phyloP scores from a whole-genome alignment of 2,888 invertebrate genomes.

The Phortica okadai region DNA sequence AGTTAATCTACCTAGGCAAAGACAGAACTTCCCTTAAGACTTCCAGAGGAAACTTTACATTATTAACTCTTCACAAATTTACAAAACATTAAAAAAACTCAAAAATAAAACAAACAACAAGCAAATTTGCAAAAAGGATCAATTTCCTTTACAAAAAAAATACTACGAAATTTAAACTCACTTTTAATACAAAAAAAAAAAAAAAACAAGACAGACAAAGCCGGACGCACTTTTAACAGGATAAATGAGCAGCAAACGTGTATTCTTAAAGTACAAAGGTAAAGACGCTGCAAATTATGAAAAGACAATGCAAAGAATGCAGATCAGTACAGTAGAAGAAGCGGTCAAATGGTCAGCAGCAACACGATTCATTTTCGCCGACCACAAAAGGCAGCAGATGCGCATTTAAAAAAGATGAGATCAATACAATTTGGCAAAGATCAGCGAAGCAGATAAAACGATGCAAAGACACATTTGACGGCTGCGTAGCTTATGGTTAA shows the following conservation, averaged over 20 bases:
- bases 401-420: slow-evolving; percentile 34
- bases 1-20: too few species aligned
- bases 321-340: slow-evolving; percentile 43
- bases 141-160: neutral
- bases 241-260: slow-evolving; percentile 45
- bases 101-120: slow-evolving; percentile 29
- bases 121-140: slow-evolving; percentile 54
- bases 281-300: slow-evolving; percentile 52
- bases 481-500: slow-evolving; percentile 27
- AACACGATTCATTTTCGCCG: slow-evolving; percentile 22
- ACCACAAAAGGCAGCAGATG: slow-evolving; percentile 65
- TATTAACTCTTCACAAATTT: slow-evolving; percentile 40
- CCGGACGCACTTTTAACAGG: slow-evolving; percentile 62
- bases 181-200: neutral
- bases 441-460: slow-evolving; percentile 30
- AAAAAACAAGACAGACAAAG: slow-evolving; percentile 10
- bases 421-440: slow-evolving; percentile 44
- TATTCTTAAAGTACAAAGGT: slow-evolving; percentile 49
- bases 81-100: slow-evolving; percentile 22
- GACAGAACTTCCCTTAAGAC: too few species aligned
- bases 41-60: too few species aligned
- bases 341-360: slow-evolving; percentile 54
- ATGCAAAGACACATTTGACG: slow-evolving; percentile 14
- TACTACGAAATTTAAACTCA: slow-evolving; percentile 61
- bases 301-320: slow-evolving; percentile 39